Conservation (phyloP, 2,113 vertebrate genomes). For the Maccullochella peelii region DNA sequence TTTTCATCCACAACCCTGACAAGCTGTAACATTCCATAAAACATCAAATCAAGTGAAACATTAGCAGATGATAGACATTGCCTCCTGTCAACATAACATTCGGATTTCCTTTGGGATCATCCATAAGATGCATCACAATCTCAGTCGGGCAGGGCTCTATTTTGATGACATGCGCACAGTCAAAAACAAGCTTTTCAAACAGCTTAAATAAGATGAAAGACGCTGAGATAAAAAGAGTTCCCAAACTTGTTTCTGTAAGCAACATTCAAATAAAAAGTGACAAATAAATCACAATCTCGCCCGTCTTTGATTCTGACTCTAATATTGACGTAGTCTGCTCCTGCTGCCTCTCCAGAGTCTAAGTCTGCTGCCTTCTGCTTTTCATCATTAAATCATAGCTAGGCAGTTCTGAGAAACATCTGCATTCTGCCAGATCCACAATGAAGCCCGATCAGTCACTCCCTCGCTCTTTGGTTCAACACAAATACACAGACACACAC, state of each 20-base stretch:
- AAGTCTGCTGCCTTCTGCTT: constrained; percentile 66
- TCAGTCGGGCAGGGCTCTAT: constrained; percentile 56
- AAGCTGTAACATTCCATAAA: constrained; percentile 59
- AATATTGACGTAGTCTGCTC: constrained; percentile 73
- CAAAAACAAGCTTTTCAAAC: constrained; percentile 63
- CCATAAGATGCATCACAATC: constrained; percentile 54
- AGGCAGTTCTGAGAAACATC: constrained; percentile 71
- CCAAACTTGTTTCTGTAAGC: constrained; percentile 62
- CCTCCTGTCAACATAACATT: constrained; percentile 60
- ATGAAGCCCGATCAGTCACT: constrained; percentile 66
- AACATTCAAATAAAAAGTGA: constrained; percentile 73
- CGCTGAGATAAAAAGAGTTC: constrained; percentile 62
- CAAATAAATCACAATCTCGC: constrained; percentile 75
- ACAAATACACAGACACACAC: constrained; percentile 38
- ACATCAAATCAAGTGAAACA: constrained; percentile 63
- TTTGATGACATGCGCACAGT: constrained; percentile 65
- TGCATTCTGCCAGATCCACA: constrained; percentile 74
- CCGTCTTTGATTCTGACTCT: constrained; percentile 70
- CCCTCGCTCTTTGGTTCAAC: constrained; percentile 38
- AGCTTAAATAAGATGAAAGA: constrained; percentile 73
- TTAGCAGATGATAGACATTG: constrained; percentile 58
- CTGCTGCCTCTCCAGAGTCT: constrained; percentile 68
- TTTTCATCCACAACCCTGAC: constrained; percentile 41
- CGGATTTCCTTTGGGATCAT: constrained; percentile 65
- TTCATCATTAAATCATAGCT: constrained; percentile 77